Evolutionary conservation across 2,888 invertebrate species (phyloP).

Genomic region (Punctoribates punctum): DNA sequence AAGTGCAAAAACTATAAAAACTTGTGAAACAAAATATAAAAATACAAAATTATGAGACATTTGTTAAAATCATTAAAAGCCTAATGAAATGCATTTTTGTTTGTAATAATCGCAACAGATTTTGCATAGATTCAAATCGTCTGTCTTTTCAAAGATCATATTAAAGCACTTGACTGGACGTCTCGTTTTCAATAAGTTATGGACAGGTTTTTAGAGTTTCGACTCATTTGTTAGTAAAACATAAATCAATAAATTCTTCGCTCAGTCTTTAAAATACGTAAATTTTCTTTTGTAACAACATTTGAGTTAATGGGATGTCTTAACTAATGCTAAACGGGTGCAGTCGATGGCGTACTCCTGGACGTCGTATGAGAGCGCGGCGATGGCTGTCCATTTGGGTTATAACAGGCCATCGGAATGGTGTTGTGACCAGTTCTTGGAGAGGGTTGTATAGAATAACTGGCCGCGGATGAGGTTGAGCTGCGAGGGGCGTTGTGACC

Average conservation of each 20-base stretch:
- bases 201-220: background rate
- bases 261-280: too few species aligned
- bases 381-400: conserved; percentile 8
- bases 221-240: background rate
- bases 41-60: too few species aligned
- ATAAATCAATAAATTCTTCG: background rate
- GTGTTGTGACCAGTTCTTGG: conserved; percentile 14
- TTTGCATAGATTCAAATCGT: too few species aligned
- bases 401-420: conserved; percentile 5
- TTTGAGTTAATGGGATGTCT: too few species aligned
- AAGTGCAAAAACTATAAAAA: too few species aligned
- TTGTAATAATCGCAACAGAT: too few species aligned
- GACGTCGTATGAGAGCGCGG: conserved; percentile 10
- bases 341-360: background rate
- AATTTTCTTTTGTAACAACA: too few species aligned
- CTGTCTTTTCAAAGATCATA: too few species aligned
- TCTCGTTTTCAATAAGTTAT: background rate
- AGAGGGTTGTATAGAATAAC: conserved; percentile 14
- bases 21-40: too few species aligned
- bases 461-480: conserved; percentile 12
- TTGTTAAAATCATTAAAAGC: too few species aligned
- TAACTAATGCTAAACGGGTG: background rate
- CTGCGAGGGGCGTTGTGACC: background rate
- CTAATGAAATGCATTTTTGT: too few species aligned
- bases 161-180: conserved; percentile 7